Conservation (phyloP, 2,888 invertebrate species). For the Monochamus alternatus region DNA sequence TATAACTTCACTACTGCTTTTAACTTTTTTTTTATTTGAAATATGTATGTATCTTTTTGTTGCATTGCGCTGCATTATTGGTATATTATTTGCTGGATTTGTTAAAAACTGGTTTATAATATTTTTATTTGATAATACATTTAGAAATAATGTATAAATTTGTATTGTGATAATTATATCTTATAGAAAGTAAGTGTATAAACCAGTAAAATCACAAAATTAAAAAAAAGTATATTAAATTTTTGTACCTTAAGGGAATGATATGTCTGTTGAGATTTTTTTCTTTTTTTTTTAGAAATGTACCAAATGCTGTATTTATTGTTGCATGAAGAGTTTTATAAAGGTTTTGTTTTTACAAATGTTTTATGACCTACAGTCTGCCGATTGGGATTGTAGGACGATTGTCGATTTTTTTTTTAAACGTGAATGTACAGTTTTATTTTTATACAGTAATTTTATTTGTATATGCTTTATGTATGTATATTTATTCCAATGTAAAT, state of each 20-base stretch:
- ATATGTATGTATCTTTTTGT: no score
- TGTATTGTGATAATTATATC: no score
- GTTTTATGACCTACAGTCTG: conserved; percentile 18
- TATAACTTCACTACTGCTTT: no score
- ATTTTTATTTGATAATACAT: no score
- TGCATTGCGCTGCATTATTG: no score
- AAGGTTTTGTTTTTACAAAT: conserved; percentile 33
- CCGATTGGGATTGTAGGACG: not conserved
- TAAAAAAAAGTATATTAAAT: not conserved
- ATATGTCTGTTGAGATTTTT: conserved; percentile 13
- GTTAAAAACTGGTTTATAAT: no score
- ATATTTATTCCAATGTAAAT: conserved; percentile 40
- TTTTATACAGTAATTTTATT: conserved; percentile 35
- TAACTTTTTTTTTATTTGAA: no score
- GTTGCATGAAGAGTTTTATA: conserved; percentile 36
- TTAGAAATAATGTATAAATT: no score
- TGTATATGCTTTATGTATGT: conserved; percentile 34
- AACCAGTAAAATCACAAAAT: not conserved
- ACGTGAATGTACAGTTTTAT: conserved; percentile 39
- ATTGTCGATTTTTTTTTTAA: conserved; percentile 17
- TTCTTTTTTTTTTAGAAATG: conserved; percentile 39
- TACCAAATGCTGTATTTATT: conserved; percentile 36
- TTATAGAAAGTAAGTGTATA: no score
- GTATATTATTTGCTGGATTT: no score
- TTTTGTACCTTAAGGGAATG: not conserved